Evolutionary conservation across 2,888 invertebrate genomes (phyloP), one percentile per base, ranked within the genome.

Genomic region (Busseola fusca): DNA sequence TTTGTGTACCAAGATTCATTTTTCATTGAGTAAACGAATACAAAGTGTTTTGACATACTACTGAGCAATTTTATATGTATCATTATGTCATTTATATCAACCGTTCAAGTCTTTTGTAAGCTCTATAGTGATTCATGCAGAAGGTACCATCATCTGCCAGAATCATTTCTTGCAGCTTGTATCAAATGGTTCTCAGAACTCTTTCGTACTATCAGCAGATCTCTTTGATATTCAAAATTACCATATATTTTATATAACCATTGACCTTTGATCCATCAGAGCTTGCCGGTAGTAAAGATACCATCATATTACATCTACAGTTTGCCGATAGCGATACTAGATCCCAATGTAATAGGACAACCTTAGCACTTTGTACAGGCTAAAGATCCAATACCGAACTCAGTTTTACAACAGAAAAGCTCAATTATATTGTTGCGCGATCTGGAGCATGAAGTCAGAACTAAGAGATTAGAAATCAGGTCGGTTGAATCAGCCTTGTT

Each of bases 11-110:
- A 59, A 64, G 73, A 70, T 80, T 63, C 76, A 80, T 81, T 69
- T 65, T 66, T 84, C 74, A 80, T 77, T 75, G 27, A 72, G 14
- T 65, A 52, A 76, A 76, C 50, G 79, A 65, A 73, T 75, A 69
- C 73, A 75, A 75, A 77, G 70, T 77, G 65, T 74, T 77, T 75
- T 83, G 84, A 75, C 76, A 75, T 77, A 79, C 80, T 70, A 74
- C 74, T 72, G 58, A 70, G 64, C 73, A 83, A 64, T 78, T 64
- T 64, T 66, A 68, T 60, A 68, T 72, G 59, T 70, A 72, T 74
- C 54, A 81, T 69, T 64, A 67, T 62, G 62, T 27, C 68, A 54
- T 71, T 70, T 62, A 68, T 50, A 21, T 48, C 0, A 57, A 66
- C 45, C 58, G 45, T 67, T 63, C 30, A 66, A 66, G 48, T 75